Percentiles rank a stretch among this genome's conserved stretches.
Evolutionary conservation across 1,140 invertebrate genomes (phyloP).

Genomic region (Eciton burchellii): DNA sequence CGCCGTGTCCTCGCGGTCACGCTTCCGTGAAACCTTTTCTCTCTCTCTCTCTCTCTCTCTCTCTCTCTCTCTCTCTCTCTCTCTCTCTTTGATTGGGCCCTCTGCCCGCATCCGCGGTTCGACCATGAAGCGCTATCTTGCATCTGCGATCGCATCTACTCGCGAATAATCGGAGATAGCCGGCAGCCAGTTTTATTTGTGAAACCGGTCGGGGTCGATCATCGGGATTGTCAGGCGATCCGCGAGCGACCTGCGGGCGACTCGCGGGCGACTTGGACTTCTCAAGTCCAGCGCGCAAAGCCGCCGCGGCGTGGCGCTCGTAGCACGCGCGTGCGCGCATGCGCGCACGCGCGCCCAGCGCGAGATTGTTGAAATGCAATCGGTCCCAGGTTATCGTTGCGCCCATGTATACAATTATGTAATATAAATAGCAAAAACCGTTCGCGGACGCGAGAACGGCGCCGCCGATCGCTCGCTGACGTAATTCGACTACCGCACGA

Average conservation of each 20-base stretch:
- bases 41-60: no score
- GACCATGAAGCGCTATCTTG: slow-evolving; percentile 24
- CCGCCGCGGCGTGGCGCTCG: slow-evolving; percentile 35
- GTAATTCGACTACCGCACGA: slow-evolving; percentile 5
- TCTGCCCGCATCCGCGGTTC: not conserved
- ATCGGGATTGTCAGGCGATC: not conserved
- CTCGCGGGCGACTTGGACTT: slow-evolving; percentile 30
- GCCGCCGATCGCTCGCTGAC: not conserved
- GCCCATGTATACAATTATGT: slow-evolving; percentile 17
- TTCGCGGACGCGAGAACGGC: not conserved
- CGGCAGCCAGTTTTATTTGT: not conserved
- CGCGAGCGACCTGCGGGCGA: slow-evolving; percentile 8
- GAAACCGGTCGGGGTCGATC: slow-evolving; percentile 30
- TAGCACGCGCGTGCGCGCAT: slow-evolving; percentile 2
- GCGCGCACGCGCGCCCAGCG: slow-evolving; percentile 11
- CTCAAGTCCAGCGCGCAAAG: slow-evolving; percentile 35
- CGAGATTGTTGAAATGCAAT: slow-evolving; percentile 13
- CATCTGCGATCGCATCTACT: slow-evolving; percentile 14
- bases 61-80: no score
- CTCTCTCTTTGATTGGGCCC: no score
- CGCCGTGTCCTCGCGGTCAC: no score
- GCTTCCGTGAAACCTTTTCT: no score
- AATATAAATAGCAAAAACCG: slow-evolving; percentile 45
- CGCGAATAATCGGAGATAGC: not conserved
- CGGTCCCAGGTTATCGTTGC: not conserved